A percentile compares a stretch with the other conserved stretches of the same genome.
These are phyloP conservation scores for Helogale parvula DNA, from an alignment of 2,113 vertebrate genomes.

Conservation along the genomic window DNA sequence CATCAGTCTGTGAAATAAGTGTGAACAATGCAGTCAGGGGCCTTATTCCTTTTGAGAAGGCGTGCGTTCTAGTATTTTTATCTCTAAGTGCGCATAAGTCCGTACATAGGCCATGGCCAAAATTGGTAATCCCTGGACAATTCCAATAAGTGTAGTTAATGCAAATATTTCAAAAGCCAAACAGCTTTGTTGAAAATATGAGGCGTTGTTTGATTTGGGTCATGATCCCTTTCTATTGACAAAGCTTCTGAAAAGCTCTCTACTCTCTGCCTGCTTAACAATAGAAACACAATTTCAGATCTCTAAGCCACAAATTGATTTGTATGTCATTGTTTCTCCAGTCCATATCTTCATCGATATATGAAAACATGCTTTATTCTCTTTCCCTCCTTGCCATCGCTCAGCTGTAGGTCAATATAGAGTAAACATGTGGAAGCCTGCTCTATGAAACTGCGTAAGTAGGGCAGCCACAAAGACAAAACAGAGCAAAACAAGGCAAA, in stretches of 20 bases:
- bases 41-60: background rate
- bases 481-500: background rate
- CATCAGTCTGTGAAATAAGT: background rate
- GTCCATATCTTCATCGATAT: background rate
- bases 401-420: background rate
- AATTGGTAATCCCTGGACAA: background rate
- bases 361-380: background rate
- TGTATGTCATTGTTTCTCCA: background rate
- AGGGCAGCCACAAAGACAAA: background rate
- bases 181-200: background rate
- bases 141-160: background rate
- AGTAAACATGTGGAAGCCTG: background rate
- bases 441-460: background rate
- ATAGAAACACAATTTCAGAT: background rate
- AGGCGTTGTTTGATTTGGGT: background rate
- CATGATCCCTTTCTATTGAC: background rate
- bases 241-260: background rate
- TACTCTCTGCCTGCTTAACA: background rate
- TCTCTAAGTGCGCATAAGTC: background rate
- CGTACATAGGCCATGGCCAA: background rate
- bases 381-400: background rate
- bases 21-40: background rate
- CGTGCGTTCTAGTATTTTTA: background rate
- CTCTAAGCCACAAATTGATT: background rate
- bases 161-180: background rate